Base-by-base conservation (phyloP, 2,113 vertebrate genomes). In the Sialia sialis region DNA sequence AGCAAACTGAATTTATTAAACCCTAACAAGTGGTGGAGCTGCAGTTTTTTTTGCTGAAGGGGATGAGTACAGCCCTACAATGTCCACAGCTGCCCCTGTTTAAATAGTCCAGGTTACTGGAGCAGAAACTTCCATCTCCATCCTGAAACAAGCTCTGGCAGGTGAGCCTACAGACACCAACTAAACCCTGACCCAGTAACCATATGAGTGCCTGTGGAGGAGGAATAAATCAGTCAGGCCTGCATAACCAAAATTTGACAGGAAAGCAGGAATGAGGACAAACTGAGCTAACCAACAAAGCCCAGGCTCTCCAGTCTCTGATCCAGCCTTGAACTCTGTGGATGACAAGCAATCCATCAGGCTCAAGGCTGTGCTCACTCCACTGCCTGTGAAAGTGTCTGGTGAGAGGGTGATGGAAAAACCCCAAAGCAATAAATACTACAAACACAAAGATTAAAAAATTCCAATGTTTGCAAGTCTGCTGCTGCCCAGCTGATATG, bases 341-440 rank as follows among this genome's bases (percentile, higher is more conserved):
- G 36, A 32, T 86, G 90, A 80, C 72, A 81, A 63, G 44, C 0
- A 39, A 75, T 41, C 52, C 75, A 49, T 68, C 75, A 67, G 52
- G 68, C 46, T 88, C 64, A 52, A 80, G 82, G 85, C 84, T 95
- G 55, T 19, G 7, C 63, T 76, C 64, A 51, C 51, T 83, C 48
- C 36, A 16, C 59, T 32, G 43, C 66, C 64, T 48, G 17, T 59
- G 64, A 78, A 91, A 92, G 72, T 23, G 36, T 55, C 76, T 82
- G 46, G 36, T 48, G 73, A 90, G 48, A 94, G 52, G n/a, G 73
- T 52, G 90, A 88, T 68, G 68, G 93, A 86, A 94, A 94, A 93
- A 92, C 10, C 63, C 79, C 86, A 80, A 90, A 92, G 89, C 95
- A 97, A 97, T 97, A 97, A 97, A 97, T 91, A 84, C 85, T 77